Percentiles rank a stretch among this genome's conserved stretches.
These are phyloP conservation scores for Tokudaia muenninki DNA, from an alignment of 2,797 vertebrate genomes.

Conservation along the genomic window DNA sequence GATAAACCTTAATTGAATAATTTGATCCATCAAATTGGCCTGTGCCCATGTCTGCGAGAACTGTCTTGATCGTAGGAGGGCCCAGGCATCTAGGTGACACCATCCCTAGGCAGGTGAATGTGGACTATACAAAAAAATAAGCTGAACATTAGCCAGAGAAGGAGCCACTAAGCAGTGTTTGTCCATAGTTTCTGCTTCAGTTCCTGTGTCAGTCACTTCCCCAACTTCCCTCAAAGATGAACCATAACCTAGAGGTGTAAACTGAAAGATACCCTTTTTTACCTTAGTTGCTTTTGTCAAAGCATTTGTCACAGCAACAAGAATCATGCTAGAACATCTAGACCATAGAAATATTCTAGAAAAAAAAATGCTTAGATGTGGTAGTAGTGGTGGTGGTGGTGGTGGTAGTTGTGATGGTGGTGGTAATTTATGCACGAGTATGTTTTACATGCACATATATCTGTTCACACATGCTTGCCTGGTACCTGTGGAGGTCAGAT, in stretches of 20 bases:
- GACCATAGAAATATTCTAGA: neutral
- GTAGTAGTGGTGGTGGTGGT: neutral
- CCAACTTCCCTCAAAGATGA: neutral
- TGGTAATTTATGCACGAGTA: neutral
- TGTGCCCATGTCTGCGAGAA: neutral
- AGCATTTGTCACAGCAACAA: neutral
- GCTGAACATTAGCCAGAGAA: neutral
- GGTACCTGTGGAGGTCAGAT: neutral
- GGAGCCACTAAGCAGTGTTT: neutral
- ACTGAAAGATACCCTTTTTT: neutral
- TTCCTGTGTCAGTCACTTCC: neutral
- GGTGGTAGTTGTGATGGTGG: neutral
- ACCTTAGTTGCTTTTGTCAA: neutral
- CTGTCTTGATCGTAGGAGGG: no score
- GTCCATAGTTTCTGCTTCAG: no score
- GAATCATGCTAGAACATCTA: neutral
- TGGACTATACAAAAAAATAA: neutral
- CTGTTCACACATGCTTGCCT: neutral
- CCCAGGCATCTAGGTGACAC: no score
- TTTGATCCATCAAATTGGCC: neutral
- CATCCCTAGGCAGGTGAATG: no score
- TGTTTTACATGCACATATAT: neutral
- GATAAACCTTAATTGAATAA: neutral
- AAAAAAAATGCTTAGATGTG: neutral
- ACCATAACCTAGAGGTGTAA: neutral